Percentiles rank a stretch among this genome's conserved stretches.
phyloP scores from a whole-genome alignment of 2,888 invertebrate species.

The Nymphalis polychloros region DNA sequence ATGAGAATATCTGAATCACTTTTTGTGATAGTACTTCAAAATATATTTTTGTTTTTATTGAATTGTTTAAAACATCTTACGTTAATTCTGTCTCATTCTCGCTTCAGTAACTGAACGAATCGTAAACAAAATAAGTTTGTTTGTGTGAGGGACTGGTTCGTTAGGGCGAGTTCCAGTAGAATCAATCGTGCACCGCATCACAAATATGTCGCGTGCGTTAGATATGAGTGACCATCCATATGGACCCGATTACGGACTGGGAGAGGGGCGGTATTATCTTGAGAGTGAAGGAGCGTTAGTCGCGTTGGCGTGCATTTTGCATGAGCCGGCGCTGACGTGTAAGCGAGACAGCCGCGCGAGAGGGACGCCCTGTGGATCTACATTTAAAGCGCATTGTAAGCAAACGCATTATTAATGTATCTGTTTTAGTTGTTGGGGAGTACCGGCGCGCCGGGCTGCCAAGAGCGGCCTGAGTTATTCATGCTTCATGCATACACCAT shows the following conservation, averaged over 20 bases:
- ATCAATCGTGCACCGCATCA: constrained; percentile 27
- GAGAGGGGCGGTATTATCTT: constrained; percentile 65
- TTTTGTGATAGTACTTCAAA: too few relatives aligned
- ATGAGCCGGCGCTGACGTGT: constrained; percentile 61
- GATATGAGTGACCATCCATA: constrained; percentile 53
- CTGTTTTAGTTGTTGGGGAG: constrained; percentile 79
- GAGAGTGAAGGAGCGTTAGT: constrained; percentile 66
- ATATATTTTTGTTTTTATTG: too few relatives aligned
- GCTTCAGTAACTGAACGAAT: too few relatives aligned
- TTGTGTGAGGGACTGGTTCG: not conserved
- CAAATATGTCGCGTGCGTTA: constrained; percentile 25
- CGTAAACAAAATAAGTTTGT: too few relatives aligned
- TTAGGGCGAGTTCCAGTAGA: constrained; percentile 5
- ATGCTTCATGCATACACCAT: constrained; percentile 76
- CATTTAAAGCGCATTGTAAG: constrained; percentile 82
- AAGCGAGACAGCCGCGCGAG: constrained; percentile 55
- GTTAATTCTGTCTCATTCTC: too few relatives aligned
- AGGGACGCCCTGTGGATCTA: constrained; percentile 70
- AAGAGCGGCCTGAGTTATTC: constrained; percentile 65
- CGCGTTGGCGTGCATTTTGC: constrained; percentile 73
- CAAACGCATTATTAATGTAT: constrained; percentile 81
- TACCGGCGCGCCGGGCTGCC: constrained; percentile 68
- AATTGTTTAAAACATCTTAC: too few relatives aligned
- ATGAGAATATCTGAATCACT: too few relatives aligned
- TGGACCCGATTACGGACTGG: constrained; percentile 46